A percentile compares a stretch with the other conserved stretches of the same genome.
Conservation (phyloP, 2,797 vertebrate species). For the Poecilia gillii region DNA sequence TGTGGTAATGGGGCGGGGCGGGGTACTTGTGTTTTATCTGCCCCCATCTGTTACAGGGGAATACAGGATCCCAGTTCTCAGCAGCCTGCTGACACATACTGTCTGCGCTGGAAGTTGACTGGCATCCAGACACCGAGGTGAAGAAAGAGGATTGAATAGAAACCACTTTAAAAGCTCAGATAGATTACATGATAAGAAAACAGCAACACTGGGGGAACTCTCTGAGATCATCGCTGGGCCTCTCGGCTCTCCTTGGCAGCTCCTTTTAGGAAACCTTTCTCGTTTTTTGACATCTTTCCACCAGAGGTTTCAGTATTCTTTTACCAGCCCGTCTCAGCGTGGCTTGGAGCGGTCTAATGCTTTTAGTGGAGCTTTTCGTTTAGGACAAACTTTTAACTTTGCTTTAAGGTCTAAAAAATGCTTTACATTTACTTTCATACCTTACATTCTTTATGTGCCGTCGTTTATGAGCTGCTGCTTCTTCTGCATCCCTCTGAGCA, state of each 20-base stretch:
- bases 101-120: slow-evolving; percentile 51
- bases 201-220: not conserved
- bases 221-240: not conserved
- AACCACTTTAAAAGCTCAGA: slow-evolving; percentile 59
- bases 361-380: not conserved
- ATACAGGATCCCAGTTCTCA: slow-evolving; percentile 45
- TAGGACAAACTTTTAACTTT: not conserved
- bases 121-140: slow-evolving; percentile 43
- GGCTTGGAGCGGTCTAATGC: not conserved
- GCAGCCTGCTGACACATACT: slow-evolving; percentile 54
- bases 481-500: not conserved
- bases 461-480: not conserved
- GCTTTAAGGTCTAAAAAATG: not conserved
- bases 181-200: slow-evolving; percentile 61
- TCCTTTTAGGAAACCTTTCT: slow-evolving; percentile 19
- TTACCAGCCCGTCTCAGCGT: not conserved
- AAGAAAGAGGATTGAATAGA: slow-evolving; percentile 36
- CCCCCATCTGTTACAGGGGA: slow-evolving; percentile 47
- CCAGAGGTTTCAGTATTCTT: not conserved
- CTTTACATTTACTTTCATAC: not conserved
- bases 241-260: slow-evolving; percentile 9
- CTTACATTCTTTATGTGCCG: not conserved
- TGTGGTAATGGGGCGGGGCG: no score
- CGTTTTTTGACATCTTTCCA: slow-evolving; percentile 16
- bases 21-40: slow-evolving; percentile 38